Evolutionary conservation across 2,113 vertebrate species (phyloP).

Genomic region (Benitochromis conjunctus): DNA sequence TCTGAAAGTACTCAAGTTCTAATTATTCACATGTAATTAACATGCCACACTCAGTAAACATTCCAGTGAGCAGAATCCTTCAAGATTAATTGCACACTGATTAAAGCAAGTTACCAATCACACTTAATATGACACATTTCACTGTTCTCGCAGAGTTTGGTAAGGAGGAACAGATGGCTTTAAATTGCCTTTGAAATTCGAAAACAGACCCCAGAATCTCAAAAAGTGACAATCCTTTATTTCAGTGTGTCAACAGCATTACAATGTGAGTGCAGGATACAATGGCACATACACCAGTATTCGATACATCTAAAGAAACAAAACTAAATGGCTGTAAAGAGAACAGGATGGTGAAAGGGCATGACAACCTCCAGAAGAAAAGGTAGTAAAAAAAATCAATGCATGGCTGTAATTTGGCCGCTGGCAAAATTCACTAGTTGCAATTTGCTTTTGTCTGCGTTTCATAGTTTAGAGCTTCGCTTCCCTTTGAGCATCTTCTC

Average conservation of each 20-base stretch:
- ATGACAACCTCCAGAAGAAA: neutral
- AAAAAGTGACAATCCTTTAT: neutral
- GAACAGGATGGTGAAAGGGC: neutral
- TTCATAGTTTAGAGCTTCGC: constrained; percentile 15
- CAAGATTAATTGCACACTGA: constrained; percentile 41
- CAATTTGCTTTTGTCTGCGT: constrained; percentile 14
- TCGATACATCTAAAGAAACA: neutral
- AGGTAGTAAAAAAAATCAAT: constrained; percentile 19
- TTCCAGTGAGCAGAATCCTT: neutral
- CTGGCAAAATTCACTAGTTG: constrained; percentile 40
- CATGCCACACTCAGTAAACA: constrained; percentile 19
- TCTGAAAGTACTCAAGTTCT: neutral
- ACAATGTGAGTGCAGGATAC: neutral
- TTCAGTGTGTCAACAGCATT: neutral
- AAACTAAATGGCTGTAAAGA: neutral
- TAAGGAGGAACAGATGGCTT: constrained; percentile 21
- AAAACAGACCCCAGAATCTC: constrained; percentile 5
- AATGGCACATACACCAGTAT: neutral
- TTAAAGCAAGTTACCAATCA: constrained; percentile 28
- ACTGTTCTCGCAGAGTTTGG: neutral
- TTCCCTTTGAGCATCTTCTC: constrained; percentile 34
- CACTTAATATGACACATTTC: constrained; percentile 28
- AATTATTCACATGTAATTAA: constrained; percentile 35
- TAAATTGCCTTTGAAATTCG: constrained; percentile 8
- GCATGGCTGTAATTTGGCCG: constrained; percentile 26